phyloP scores from a whole-genome alignment of 1,140 invertebrate genomes.

The Epicauta chinensis region DNA sequence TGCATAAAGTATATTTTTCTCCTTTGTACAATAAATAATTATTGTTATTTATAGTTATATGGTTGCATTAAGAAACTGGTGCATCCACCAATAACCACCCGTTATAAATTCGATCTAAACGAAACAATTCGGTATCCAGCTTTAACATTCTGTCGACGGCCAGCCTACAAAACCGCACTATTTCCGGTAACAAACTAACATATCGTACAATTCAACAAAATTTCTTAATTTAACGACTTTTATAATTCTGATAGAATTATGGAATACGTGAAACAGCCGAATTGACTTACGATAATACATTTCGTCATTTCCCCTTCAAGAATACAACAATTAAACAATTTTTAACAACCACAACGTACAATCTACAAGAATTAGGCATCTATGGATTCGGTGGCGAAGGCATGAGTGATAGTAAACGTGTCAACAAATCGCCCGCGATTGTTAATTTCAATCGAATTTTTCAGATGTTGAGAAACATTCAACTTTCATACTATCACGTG shows the following conservation, averaged over 20 bases:
- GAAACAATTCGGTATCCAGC: conserved; percentile 56
- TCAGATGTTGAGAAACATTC: background rate
- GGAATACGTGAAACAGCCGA: conserved; percentile 9
- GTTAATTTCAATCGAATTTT: background rate
- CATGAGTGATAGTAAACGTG: conserved; percentile 3
- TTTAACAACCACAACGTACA: conserved; percentile 24
- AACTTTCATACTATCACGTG: conserved; percentile 10
- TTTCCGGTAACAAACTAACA: conserved; percentile 50
- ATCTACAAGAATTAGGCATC: conserved; percentile 16
- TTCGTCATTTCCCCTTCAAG: conserved; percentile 23
- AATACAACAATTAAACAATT: conserved; percentile 22
- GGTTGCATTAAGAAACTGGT: conserved; percentile 51
- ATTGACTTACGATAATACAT: conserved; percentile 1
- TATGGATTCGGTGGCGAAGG: conserved; percentile 17
- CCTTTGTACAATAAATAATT: no score
- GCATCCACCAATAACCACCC: conserved; percentile 53
- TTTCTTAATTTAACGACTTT: background rate
- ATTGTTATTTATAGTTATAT: conserved; percentile 47
- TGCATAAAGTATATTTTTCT: no score
- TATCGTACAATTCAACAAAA: conserved; percentile 22
- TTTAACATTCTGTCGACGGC: conserved; percentile 55
- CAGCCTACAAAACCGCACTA: conserved; percentile 51
- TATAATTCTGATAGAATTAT: conserved; percentile 18
- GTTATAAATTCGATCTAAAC: conserved; percentile 55
- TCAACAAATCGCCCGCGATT: no score